Evolutionary conservation across 2,888 invertebrate genomes (phyloP).

Genomic region (Schizaphis graminum): DNA sequence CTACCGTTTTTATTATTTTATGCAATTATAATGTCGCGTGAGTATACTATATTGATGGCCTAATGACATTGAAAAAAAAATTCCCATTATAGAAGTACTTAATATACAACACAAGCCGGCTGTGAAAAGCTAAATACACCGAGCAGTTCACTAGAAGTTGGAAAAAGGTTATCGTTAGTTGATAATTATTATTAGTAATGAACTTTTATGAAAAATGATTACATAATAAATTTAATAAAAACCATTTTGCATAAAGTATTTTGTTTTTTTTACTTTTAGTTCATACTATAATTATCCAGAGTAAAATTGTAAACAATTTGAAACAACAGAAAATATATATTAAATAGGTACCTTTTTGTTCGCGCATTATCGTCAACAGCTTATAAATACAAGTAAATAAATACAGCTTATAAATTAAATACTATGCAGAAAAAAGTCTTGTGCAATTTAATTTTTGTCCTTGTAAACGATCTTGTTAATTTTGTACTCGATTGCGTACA

Average conservation of each 20-base stretch:
- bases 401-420: not conserved
- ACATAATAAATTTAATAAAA: constrained; percentile 8
- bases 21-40: not conserved
- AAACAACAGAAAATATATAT: not conserved
- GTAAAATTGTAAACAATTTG: not conserved
- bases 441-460: constrained; percentile 1
- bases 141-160: not conserved
- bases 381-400: not conserved
- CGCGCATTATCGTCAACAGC: not conserved
- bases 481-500: not conserved
- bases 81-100: not conserved
- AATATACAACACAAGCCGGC: not conserved
- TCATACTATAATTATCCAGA: not conserved
- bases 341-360: not conserved
- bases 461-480: constrained; percentile 1
- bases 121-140: not conserved
- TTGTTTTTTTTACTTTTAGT: not conserved
- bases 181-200: constrained; percentile 14
- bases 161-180: constrained; percentile 19
- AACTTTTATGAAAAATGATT: not conserved
- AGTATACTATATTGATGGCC: not conserved
- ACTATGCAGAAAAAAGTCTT: not conserved
- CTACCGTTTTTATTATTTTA: not conserved
- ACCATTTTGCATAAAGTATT: constrained; percentile 10
- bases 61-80: constrained; percentile 36